Evolutionary conservation across 2,888 invertebrate genomes (phyloP).

Genomic region (Melangyna quadrimaculata): DNA sequence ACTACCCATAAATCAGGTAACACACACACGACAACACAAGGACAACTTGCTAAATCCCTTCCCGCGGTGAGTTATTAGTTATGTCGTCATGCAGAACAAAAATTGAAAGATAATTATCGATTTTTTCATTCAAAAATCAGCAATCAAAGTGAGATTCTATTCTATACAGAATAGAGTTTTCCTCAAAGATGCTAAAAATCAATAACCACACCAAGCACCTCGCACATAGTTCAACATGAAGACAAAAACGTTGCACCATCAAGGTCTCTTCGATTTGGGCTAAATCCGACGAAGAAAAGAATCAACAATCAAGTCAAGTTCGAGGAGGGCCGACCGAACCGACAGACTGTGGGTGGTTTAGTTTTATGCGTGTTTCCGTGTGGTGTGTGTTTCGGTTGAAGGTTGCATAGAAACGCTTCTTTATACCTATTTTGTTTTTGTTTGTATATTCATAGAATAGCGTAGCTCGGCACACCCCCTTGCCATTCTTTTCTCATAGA

Average conservation of each 20-base stretch:
- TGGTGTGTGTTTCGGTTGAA: constrained; percentile 7
- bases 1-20: constrained; percentile 23
- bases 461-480: constrained; percentile 6
- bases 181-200: constrained; percentile 49
- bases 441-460: constrained; percentile 6
- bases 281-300: constrained; percentile 45
- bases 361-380: constrained; percentile 2
- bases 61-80: constrained; percentile 56
- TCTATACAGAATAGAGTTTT: background rate
- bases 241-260: constrained; percentile 35
- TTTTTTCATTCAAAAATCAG: constrained; percentile 54
- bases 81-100: background rate
- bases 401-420: constrained; percentile 33
- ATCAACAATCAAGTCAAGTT: constrained; percentile 32
- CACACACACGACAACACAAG: constrained; percentile 15
- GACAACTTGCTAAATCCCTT: constrained; percentile 7
- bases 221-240: constrained; percentile 8
- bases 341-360: background rate
- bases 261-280: constrained; percentile 70
- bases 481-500: constrained; percentile 24
- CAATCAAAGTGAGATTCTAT: background rate
- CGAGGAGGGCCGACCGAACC: background rate
- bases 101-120: constrained; percentile 46
- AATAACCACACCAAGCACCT: constrained; percentile 42
- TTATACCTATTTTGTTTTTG: background rate